phyloP scores from a whole-genome alignment of 2,888 invertebrate genomes.

The Lithophane socia region DNA sequence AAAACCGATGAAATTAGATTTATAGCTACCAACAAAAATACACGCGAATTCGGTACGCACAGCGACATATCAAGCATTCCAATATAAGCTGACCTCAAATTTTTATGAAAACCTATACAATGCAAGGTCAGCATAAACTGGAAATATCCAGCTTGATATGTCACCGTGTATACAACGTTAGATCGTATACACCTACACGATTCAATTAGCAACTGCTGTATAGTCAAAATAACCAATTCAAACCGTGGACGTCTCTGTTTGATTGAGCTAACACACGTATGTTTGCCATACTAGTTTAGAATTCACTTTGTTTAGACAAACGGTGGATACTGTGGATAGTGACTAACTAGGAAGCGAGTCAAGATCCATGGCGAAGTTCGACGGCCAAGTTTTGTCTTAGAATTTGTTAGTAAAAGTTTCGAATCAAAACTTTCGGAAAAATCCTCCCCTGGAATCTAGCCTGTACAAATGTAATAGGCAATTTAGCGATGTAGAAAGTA shows the following conservation, averaged over 20 bases:
- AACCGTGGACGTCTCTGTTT: conserved; percentile 60
- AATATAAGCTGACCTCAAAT: background rate
- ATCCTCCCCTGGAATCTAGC: background rate
- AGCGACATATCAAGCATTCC: background rate
- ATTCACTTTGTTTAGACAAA: conserved; percentile 67
- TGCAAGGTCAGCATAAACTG: background rate
- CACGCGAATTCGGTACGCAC: conserved; percentile 2
- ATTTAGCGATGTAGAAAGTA: background rate
- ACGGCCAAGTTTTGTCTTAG: conserved; percentile 19
- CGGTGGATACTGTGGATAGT: conserved; percentile 24
- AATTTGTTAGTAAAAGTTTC: conserved; percentile 34
- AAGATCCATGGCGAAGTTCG: conserved; percentile 32
- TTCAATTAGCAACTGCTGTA: conserved; percentile 72
- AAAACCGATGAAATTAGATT: conserved; percentile 74
- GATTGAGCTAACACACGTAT: conserved; percentile 60
- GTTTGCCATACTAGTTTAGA: conserved; percentile 66
- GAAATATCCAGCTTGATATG: background rate
- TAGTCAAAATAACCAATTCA: conserved; percentile 69
- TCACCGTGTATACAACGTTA: conserved; percentile 13
- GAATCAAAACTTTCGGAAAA: background rate
- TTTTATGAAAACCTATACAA: background rate
- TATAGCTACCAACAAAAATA: conserved; percentile 55
- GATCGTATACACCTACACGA: conserved; percentile 54
- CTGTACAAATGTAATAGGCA: background rate
- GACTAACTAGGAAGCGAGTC: conserved; percentile 44